Conservation (phyloP, 2,113 vertebrate genomes). For the Corydoras maculifer region DNA sequence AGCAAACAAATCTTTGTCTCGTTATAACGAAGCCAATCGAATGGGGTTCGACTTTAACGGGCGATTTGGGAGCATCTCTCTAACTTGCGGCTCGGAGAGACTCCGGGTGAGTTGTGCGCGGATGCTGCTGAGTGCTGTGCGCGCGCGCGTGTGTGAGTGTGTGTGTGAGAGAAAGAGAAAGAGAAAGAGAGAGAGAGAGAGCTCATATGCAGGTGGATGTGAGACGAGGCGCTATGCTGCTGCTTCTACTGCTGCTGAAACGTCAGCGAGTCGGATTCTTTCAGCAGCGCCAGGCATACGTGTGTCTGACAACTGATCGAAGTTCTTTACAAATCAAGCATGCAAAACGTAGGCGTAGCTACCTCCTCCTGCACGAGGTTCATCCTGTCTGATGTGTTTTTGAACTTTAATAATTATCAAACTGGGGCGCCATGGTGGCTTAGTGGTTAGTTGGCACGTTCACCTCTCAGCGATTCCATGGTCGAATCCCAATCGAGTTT, state of each 20-base stretch:
- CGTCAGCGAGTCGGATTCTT: conserved; percentile 38
- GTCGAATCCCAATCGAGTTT: too few species aligned
- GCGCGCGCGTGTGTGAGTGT: neutral
- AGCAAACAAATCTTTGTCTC: neutral
- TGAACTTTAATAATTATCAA: too few species aligned
- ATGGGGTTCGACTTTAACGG: conserved; percentile 34
- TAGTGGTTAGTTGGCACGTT: too few species aligned
- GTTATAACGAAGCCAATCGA: conserved; percentile 47
- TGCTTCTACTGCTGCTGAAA: conserved; percentile 35
- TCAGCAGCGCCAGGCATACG: neutral
- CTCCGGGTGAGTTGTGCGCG: conserved; percentile 35
- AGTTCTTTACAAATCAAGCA: too few species aligned
- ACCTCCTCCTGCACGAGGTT: too few species aligned
- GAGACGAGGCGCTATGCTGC: conserved; percentile 25
- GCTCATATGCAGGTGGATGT: conserved; percentile 45
- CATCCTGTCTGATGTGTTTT: too few species aligned
- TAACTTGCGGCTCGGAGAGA: conserved; percentile 33
- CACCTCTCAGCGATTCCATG: too few species aligned
- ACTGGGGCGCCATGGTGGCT: too few species aligned
- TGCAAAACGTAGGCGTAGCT: too few species aligned
- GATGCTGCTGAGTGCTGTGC: conserved; percentile 43
- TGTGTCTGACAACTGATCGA: conserved; percentile 7
- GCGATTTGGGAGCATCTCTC: conserved; percentile 57
- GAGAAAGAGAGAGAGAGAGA: neutral
- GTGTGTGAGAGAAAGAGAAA: neutral